These are phyloP conservation scores for Chalcosyrphus nemorum DNA, from an alignment of 2,888 invertebrate genomes.

Conservation along the genomic window DNA sequence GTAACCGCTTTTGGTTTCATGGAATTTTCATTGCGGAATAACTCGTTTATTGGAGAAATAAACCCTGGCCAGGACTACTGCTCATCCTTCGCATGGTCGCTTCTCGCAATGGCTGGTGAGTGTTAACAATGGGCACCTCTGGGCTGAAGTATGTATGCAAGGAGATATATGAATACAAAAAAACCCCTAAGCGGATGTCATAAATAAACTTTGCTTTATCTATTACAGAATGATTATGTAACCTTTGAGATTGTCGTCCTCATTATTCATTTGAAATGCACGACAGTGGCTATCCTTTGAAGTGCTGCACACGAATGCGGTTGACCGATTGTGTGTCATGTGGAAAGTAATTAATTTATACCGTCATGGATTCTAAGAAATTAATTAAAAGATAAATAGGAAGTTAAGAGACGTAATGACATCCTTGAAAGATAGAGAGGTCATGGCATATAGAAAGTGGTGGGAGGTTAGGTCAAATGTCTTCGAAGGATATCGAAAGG, in stretches of 20 bases:
- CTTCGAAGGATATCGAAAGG: too few relatives aligned
- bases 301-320: neutral
- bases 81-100: neutral
- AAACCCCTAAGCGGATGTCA: conserved; percentile 5
- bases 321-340: neutral
- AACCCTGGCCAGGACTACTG: too few relatives aligned
- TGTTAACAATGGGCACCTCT: neutral
- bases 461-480: too few relatives aligned
- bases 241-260: neutral
- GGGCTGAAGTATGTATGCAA: too few relatives aligned
- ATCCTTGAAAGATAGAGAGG: neutral
- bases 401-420: neutral
- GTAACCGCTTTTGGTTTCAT: conserved; percentile 31
- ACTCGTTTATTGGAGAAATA: conserved; percentile 8
- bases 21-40: conserved; percentile 31
- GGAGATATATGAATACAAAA: neutral
- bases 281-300: neutral
- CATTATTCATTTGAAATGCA: neutral
- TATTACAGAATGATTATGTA: neutral
- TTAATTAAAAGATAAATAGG: neutral
- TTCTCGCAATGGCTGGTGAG: too few relatives aligned
- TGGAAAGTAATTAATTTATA: neutral
- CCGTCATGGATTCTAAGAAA: neutral
- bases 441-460: too few relatives aligned
- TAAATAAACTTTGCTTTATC: conserved; percentile 12